These are phyloP conservation scores for Macropis europaea DNA, from an alignment of 2,888 invertebrate species.

Conservation along the genomic window DNA sequence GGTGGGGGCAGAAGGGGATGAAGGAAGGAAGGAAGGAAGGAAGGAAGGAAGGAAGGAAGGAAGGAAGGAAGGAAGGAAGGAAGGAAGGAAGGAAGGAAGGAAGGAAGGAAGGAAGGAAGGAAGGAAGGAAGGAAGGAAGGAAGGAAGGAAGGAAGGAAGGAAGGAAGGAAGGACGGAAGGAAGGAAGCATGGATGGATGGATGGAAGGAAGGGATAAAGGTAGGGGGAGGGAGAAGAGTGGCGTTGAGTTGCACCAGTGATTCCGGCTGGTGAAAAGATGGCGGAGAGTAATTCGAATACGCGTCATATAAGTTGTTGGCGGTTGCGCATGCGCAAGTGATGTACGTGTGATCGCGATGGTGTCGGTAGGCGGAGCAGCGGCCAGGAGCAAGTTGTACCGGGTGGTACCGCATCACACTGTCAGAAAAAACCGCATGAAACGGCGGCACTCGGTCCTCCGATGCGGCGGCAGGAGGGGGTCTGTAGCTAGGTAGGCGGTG, in stretches of 20 bases:
- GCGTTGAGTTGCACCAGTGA: slow-evolving; percentile 43
- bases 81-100: not conserved
- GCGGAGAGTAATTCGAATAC: slow-evolving; percentile 65
- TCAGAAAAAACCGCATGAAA: slow-evolving; percentile 56
- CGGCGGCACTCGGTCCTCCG: slow-evolving; percentile 44
- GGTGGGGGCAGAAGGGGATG: not conserved
- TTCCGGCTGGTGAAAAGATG: slow-evolving; percentile 57
- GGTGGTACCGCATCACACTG: slow-evolving; percentile 54
- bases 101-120: not conserved
- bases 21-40: not conserved
- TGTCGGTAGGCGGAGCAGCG: slow-evolving; percentile 56
- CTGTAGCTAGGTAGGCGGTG: too few species aligned
- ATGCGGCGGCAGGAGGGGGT: slow-evolving; percentile 20
- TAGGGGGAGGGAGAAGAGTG: slow-evolving; percentile 25
- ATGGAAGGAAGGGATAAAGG: not conserved
- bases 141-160: not conserved
- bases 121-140: not conserved
- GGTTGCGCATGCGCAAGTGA: slow-evolving; percentile 50
- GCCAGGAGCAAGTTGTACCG: slow-evolving; percentile 48
- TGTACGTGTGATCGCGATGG: slow-evolving; percentile 48
- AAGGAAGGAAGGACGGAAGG: not conserved
- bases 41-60: not conserved
- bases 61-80: not conserved
- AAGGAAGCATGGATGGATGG: not conserved
- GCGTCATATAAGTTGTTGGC: slow-evolving; percentile 47